phyloP scores from a whole-genome alignment of 2,888 invertebrate genomes.

The Erebia palarica region DNA sequence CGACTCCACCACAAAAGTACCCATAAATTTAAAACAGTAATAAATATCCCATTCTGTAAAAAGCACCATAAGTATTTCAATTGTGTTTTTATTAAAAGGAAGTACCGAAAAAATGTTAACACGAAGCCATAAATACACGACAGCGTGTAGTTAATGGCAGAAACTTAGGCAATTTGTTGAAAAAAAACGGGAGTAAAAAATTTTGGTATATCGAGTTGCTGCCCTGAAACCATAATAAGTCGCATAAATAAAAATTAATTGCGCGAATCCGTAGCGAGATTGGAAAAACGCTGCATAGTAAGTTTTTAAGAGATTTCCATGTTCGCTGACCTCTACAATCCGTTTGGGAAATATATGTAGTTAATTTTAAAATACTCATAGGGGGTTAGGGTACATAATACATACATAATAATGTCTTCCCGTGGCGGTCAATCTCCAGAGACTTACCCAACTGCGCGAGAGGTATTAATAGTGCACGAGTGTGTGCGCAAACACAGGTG shows the following conservation, averaged over 20 bases:
- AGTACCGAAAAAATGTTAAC: conserved; percentile 27
- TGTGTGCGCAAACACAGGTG: too few relatives aligned
- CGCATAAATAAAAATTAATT: conserved; percentile 25
- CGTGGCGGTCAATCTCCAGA: too few relatives aligned
- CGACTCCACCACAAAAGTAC: not conserved
- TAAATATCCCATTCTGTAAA: not conserved
- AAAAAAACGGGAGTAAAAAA: conserved; percentile 31
- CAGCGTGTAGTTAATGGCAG: conserved; percentile 37
- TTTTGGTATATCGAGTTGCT: conserved; percentile 30
- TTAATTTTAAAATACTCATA: too few relatives aligned
- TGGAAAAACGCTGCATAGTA: not conserved
- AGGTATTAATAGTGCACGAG: too few relatives aligned
- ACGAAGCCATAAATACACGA: conserved; percentile 37
- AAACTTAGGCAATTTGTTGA: conserved; percentile 38
- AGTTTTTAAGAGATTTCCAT: not conserved
- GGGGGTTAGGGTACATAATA: too few relatives aligned
- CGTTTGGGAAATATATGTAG: not conserved
- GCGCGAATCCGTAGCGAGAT: conserved; percentile 6
- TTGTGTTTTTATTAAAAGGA: conserved; percentile 26
- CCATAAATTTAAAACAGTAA: not conserved
- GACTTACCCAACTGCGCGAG: too few relatives aligned
- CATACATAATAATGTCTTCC: too few relatives aligned
- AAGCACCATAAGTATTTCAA: conserved; percentile 13
- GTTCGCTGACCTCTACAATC: not conserved
- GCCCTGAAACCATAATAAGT: conserved; percentile 19